Conservation (phyloP, 2,797 vertebrate species). For the Sylvia borin region DNA sequence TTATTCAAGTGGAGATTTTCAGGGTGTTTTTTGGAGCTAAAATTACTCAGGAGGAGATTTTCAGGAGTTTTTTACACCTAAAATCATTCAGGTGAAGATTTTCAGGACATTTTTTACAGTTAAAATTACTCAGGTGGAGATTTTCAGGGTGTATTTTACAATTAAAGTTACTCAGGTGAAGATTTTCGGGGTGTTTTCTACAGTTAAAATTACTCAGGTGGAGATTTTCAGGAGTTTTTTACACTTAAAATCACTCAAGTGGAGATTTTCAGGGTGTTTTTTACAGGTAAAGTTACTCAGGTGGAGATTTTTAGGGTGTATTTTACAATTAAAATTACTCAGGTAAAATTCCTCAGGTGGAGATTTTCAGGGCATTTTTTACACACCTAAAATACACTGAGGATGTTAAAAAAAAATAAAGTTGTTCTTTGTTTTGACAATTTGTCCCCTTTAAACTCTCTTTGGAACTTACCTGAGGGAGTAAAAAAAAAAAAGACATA, state of each 20-base stretch:
- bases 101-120: neutral
- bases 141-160: too few species aligned
- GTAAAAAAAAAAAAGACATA: neutral
- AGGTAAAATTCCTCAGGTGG: too few species aligned
- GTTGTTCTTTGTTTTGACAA: accelerated
- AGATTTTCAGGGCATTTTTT: neutral
- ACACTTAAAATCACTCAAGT: neutral
- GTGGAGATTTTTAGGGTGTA: too few species aligned
- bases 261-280: neutral
- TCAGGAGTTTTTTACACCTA: neutral
- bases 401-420: neutral
- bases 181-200: too few species aligned
- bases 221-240: neutral
- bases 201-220: neutral
- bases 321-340: neutral
- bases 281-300: neutral
- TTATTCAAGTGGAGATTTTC: neutral
- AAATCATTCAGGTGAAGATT: neutral
- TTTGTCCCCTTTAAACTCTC: neutral
- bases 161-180: too few species aligned
- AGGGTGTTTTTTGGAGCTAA: neutral
- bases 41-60: neutral
- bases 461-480: neutral
- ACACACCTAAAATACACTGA: neutral
- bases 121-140: neutral